Percentiles rank a stretch among this genome's conserved stretches.
These are phyloP conservation scores for Orchesellides sinensis DNA, from an alignment of 2,888 invertebrate genomes.

Conservation along the genomic window DNA sequence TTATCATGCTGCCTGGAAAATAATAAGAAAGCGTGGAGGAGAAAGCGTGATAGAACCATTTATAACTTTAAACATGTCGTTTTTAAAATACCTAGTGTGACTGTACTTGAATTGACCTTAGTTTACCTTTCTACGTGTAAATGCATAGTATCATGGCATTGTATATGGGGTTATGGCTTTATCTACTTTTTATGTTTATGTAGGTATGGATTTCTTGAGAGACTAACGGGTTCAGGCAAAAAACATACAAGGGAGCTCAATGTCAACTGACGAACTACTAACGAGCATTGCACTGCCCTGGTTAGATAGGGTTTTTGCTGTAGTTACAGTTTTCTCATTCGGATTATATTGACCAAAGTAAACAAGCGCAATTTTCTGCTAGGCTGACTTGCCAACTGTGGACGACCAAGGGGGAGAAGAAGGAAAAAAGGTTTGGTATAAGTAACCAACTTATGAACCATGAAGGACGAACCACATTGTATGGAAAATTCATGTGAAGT, in stretches of 20 bases:
- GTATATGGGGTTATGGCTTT: no score
- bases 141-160: no score
- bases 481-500: conserved; percentile 36
- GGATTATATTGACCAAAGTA: not conserved
- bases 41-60: not conserved
- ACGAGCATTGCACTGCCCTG: not conserved
- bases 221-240: not conserved
- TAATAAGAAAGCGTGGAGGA: not conserved
- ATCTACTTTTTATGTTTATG: no score
- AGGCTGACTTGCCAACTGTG: not conserved
- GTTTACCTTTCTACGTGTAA: no score
- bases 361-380: not conserved
- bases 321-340: not conserved
- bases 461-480: conserved; percentile 34
- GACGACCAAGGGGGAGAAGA: not conserved
- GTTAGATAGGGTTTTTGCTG: no score
- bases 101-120: conserved; percentile 55
- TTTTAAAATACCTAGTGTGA: no score
- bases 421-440: not conserved
- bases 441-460: not conserved
- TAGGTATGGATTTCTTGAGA: no score
- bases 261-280: conserved; percentile 21
- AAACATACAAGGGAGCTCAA: not conserved
- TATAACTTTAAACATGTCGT: no score
- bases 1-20: no score